Evolutionary conservation across 1,140 invertebrate species (phyloP).

Genomic region (Heterodera carotae): DNA sequence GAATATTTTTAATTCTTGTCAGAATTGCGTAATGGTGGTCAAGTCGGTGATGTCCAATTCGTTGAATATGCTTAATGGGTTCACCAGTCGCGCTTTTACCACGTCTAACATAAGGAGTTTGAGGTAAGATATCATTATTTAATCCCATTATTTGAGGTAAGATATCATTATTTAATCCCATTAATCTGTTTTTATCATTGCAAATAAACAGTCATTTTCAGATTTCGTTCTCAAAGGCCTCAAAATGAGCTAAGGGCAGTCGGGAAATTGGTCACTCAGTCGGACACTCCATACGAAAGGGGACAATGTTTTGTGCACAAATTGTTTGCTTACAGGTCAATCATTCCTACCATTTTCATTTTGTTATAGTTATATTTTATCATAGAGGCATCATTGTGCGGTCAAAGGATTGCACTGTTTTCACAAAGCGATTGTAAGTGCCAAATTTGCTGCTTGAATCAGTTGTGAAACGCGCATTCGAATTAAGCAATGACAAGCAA

Average conservation of each 20-base stretch:
- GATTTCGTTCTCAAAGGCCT: conserved; percentile 20
- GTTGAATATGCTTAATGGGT: conserved; percentile 12
- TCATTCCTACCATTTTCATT: neutral
- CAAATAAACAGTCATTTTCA: neutral
- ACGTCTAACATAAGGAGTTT: conserved; percentile 21
- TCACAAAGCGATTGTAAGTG: conserved; percentile 30
- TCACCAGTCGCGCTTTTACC: conserved; percentile 7
- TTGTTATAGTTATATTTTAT: neutral
- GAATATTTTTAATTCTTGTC: conserved; percentile 1
- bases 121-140: conserved; percentile 1
- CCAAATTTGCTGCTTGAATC: conserved; percentile 22
- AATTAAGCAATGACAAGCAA: conserved; percentile 4
- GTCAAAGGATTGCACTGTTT: conserved; percentile 46
- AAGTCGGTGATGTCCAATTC: neutral
- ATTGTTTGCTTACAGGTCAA: conserved; percentile 54
- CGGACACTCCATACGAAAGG: conserved; percentile 27
- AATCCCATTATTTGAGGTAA: conserved; percentile 23
- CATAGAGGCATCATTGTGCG: conserved; percentile 55
- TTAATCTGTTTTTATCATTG: too few species aligned
- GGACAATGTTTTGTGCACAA: conserved; percentile 57
- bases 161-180: neutral
- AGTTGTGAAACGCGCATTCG: too few species aligned
- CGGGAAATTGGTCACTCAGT: neutral
- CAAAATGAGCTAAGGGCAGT: conserved; percentile 12
- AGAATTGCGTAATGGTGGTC: neutral